Base-by-base conservation (phyloP, 2,113 vertebrate species). In the Actenoides hombroni region DNA sequence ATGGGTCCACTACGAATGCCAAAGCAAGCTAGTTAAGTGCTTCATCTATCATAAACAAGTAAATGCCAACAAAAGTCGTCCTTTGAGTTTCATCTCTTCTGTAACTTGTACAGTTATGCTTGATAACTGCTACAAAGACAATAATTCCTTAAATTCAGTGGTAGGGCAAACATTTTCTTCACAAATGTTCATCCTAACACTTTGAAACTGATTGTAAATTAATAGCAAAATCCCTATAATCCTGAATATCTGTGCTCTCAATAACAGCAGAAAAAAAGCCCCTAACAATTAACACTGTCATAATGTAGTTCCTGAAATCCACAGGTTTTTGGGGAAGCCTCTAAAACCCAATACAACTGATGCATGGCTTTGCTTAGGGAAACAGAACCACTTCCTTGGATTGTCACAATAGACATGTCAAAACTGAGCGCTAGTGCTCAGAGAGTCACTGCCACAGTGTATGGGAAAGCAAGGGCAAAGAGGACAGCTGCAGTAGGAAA, bases 351-450 rank as follows among this genome's bases (percentile, higher is more conserved):
- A 37, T 14, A 42, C 13, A 95, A n/a, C 13, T 11, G 15, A 54
- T 69, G 18, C 21, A 31, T 29, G 35, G 10, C 61, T 88, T 94
- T 94, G 79, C 78, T 88, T 74, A 83, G 28, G 48, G 46, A 90
- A 92, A 64, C 33, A 29, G 60, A 44, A 54, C 31, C 81, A 84
- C 87, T 69, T 65, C 48, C 33, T 33, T 60, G 18, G 15, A 67
- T 56, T 54, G 87, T 54, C 48, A 88, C 48, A 56, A 48, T 29
- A n/a, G 28, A n/a, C 40, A 18, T 5, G 24, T 6, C 40, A 56
- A 61, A 83, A 40, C 24, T 14, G 25, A 10, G 16, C 24, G n/a
- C 25, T 0, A 1, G 18, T 29, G 19, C 19, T 61, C 23, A 46
- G 26, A 20, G 26, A 60, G 51, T 44, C 31, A 12, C 33, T 20